These are phyloP conservation scores for Celastrina argiolus DNA, from an alignment of 2,888 invertebrate genomes.

Conservation along the genomic window DNA sequence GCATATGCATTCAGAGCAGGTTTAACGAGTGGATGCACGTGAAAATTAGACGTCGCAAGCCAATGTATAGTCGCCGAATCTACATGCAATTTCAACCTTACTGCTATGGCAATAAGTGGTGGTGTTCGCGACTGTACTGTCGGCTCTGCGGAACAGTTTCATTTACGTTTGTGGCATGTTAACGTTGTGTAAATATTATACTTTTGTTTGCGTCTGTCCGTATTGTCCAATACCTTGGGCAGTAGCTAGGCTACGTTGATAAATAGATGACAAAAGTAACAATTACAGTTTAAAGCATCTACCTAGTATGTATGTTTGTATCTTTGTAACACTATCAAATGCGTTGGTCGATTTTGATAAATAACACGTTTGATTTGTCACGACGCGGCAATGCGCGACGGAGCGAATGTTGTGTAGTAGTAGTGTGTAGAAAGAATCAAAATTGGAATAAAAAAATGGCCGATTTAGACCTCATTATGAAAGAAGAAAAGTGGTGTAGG, in stretches of 20 bases:
- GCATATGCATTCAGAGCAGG: slow-evolving; percentile 41
- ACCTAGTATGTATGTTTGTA: no score
- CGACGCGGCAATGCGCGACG: no score
- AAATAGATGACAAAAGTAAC: no score
- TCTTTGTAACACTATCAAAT: no score
- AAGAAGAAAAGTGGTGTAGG: no score
- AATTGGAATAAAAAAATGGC: no score
- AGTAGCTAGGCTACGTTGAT: neutral
- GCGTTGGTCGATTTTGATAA: no score
- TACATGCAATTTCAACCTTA: neutral
- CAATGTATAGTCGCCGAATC: neutral
- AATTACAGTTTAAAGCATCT: no score
- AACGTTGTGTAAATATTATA: slow-evolving; percentile 17
- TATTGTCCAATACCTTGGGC: neutral
- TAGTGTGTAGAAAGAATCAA: no score
- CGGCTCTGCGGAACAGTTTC: neutral
- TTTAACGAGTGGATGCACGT: slow-evolving; percentile 43
- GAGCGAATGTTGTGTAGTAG: no score
- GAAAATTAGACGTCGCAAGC: slow-evolving; percentile 37
- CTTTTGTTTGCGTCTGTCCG: slow-evolving; percentile 7
- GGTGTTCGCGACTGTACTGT: neutral
- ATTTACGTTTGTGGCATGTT: slow-evolving; percentile 17
- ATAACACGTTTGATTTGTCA: no score
- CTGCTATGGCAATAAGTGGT: neutral
- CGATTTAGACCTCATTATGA: no score